Evolutionary conservation across 2,113 vertebrate species (phyloP), one percentile per base, ranked within the genome.

Genomic region (Zingel zingel): DNA sequence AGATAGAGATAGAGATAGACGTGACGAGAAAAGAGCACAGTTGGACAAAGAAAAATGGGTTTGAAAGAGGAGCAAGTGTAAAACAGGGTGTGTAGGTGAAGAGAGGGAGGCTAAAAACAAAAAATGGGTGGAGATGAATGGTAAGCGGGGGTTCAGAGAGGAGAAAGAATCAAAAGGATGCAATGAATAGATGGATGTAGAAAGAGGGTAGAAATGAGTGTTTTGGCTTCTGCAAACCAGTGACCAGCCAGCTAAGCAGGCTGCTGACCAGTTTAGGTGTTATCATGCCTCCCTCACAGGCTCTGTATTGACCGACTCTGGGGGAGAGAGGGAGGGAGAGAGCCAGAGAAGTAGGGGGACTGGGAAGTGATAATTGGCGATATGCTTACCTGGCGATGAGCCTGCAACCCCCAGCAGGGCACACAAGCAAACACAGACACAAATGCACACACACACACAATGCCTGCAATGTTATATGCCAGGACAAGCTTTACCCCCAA

Each of bases 321-420:
- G 78, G 79, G 77, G 71, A 39, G 27, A 45, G 54, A 39, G 48
- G 48, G 65, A 13, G 59, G 59, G 73, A 39, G 71, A 72, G 39
- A 56, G 53, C 48, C 65, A 61, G 69, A 65, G 69, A 65, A 21
- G 30, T 27, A 51, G 74, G 77, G 79, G 77, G 77, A 82, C 74
- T 61, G 79, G 77, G 69, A 91, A 62, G 92, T 94, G 93, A 92
- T 94, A 94, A 94, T 92, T 94, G 92, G 87, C 71, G 86, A 91
- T 92, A 90, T 92, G 92, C 91, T 93, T 90, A 92, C 90, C 93
- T 94, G 93, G 92, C 91, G 30, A 77, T 45, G 69, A 90, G 79
- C 88, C 92, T 86, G 74, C 88, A 85, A 85, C 54, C 81, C 88
- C 82, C 84, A 87, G 79, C 84, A 86, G 77, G 83, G 77, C 88